Percentiles rank a stretch among this genome's conserved stretches.
Conservation (phyloP, 2,888 invertebrate species). For the Eupithecia insigniata region DNA sequence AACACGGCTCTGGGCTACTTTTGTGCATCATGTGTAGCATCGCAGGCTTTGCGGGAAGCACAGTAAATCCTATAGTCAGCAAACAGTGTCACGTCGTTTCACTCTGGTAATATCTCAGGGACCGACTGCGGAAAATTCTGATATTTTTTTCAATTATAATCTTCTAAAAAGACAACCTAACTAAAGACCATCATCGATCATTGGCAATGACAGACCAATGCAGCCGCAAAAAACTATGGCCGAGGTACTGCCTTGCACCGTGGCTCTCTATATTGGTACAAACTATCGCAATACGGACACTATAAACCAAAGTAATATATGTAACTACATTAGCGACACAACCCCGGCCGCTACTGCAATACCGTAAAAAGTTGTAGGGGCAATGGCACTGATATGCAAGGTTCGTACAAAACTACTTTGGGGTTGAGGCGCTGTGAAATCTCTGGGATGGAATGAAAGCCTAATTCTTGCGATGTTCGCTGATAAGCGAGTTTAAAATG, state of each 20-base stretch:
- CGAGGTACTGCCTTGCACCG: not conserved
- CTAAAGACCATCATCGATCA: not conserved
- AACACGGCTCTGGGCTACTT: constrained; percentile 45
- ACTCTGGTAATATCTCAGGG: constrained; percentile 16
- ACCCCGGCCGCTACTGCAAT: not conserved
- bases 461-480: not conserved
- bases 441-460: not conserved
- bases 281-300: not conserved
- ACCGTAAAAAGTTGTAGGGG: not conserved
- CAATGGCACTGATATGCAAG: not conserved
- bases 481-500: not conserved
- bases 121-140: not conserved
- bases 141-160: not conserved
- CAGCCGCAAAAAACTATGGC: not conserved
- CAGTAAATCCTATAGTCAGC: constrained; percentile 29
- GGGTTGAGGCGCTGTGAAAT: not conserved
- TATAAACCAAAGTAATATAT: not conserved
- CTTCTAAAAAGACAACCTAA: not conserved
- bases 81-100: constrained; percentile 30
- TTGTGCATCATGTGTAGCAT: constrained; percentile 54
- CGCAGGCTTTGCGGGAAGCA: constrained; percentile 36
- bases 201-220: not conserved
- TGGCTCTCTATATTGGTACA: not conserved
- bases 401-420: not conserved
- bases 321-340: not conserved